Evolutionary conservation across 2,113 vertebrate species (phyloP).

Genomic region (Ochotona princeps): DNA sequence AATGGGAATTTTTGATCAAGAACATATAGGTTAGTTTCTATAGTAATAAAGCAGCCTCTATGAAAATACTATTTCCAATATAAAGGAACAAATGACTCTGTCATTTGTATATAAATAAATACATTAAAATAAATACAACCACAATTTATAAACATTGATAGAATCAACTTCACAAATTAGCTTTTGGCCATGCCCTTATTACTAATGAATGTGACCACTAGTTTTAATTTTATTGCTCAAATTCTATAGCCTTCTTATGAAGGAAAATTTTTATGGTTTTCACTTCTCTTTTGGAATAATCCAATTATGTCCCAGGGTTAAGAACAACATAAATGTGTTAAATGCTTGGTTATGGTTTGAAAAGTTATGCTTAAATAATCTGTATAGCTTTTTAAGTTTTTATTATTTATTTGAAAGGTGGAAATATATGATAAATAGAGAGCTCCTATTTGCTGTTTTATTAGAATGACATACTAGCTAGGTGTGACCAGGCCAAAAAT

Average conservation of each 20-base stretch:
- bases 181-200: neutral
- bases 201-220: neutral
- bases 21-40: neutral
- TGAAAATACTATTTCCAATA: conserved; percentile 46
- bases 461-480: too few species aligned
- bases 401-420: too few species aligned
- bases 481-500: too few species aligned
- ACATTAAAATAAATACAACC: neutral
- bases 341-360: neutral
- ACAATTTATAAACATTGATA: neutral
- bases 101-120: neutral
- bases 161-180: neutral
- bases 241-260: conserved; percentile 6
- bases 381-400: too few species aligned
- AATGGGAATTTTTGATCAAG: neutral
- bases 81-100: neutral
- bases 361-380: neutral
- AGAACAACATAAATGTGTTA: neutral
- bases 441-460: too few species aligned
- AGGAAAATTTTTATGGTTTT: neutral
- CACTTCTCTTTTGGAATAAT: neutral
- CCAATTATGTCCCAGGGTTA: neutral
- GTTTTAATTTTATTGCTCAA: neutral
- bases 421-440: too few species aligned
- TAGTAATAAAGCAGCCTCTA: neutral